These are phyloP conservation scores for Pampus argenteus DNA, from an alignment of 2,797 vertebrate species.

Conservation along the genomic window DNA sequence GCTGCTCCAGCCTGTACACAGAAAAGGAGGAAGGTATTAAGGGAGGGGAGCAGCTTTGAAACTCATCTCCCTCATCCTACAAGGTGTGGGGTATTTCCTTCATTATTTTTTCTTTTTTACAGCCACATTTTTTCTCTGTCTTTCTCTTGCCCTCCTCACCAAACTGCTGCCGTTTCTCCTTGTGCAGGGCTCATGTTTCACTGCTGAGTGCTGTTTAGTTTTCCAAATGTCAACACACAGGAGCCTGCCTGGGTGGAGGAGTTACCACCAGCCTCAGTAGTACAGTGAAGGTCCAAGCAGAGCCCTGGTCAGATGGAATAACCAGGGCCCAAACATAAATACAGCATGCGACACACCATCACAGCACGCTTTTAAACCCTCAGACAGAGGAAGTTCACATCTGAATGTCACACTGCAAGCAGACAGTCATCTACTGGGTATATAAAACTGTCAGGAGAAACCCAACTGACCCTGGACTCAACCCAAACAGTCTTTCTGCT, in stretches of 20 bases:
- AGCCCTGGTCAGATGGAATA: conserved; percentile 53
- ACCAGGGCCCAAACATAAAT: conserved; percentile 74
- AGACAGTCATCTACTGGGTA: conserved; percentile 68
- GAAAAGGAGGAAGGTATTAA: conserved; percentile 51
- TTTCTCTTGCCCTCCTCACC: conserved; percentile 25
- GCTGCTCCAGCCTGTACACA: conserved; percentile 49
- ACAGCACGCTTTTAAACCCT: conserved; percentile 70
- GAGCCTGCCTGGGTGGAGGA: conserved; percentile 63
- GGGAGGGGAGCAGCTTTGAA: conserved; percentile 71
- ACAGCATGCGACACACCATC: conserved; percentile 63
- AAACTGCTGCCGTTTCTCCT: conserved; percentile 43
- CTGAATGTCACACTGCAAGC: conserved; percentile 53
- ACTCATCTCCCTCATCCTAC: conserved; percentile 75
- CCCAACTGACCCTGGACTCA: conserved; percentile 81
- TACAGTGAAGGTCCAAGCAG: conserved; percentile 40
- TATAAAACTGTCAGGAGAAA: conserved; percentile 85
- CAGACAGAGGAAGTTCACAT: conserved; percentile 71
- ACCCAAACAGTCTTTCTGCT: conserved; percentile 78
- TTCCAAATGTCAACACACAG: conserved; percentile 80
- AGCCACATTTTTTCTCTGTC: conserved; percentile 42
- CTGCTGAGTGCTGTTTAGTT: conserved; percentile 73
- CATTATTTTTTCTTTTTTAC: conserved; percentile 65
- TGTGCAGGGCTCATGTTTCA: conserved; percentile 69
- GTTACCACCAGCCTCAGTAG: conserved; percentile 42
- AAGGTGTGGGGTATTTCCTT: conserved; percentile 69